These are phyloP conservation scores for Elanoides forficatus DNA, from an alignment of 2,113 vertebrate genomes.

Conservation along the genomic window DNA sequence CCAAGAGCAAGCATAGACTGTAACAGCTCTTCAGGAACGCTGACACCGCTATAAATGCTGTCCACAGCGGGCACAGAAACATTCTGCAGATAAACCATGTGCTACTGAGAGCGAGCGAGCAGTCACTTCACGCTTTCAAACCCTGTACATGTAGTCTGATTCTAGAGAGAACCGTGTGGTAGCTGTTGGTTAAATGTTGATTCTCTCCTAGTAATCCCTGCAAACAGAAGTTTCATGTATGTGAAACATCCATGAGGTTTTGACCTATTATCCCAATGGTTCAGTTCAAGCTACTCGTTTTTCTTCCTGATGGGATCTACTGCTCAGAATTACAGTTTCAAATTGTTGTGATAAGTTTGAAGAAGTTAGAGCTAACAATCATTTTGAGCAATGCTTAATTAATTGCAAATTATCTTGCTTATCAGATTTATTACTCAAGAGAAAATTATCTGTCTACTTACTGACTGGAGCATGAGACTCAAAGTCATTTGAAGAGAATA, in stretches of 20 bases:
- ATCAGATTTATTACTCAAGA: neutral
- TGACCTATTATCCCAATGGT: accelerated
- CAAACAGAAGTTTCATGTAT: neutral
- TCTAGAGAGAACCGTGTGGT: neutral
- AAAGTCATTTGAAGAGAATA: neutral
- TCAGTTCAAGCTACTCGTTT: neutral
- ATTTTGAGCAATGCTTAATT: slow-evolving; percentile 10
- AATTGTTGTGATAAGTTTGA: neutral
- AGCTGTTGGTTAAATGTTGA: neutral
- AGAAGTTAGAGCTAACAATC: neutral
- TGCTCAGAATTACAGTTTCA: neutral
- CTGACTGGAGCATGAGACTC: neutral
- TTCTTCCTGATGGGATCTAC: neutral
- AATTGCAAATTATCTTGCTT: neutral
- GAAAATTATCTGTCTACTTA: neutral
- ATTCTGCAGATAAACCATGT: no score
- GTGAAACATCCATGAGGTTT: neutral
- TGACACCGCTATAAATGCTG: neutral
- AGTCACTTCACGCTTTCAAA: neutral
- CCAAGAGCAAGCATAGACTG: neutral
- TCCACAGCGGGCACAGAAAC: neutral
- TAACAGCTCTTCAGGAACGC: neutral
- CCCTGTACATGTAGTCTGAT: neutral
- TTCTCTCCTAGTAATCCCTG: neutral
- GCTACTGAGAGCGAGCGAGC: neutral